A percentile compares a stretch with the other conserved stretches of the same genome.
These are phyloP conservation scores for Chrysolina americana DNA, from an alignment of 2,888 invertebrate genomes.

Conservation along the genomic window DNA sequence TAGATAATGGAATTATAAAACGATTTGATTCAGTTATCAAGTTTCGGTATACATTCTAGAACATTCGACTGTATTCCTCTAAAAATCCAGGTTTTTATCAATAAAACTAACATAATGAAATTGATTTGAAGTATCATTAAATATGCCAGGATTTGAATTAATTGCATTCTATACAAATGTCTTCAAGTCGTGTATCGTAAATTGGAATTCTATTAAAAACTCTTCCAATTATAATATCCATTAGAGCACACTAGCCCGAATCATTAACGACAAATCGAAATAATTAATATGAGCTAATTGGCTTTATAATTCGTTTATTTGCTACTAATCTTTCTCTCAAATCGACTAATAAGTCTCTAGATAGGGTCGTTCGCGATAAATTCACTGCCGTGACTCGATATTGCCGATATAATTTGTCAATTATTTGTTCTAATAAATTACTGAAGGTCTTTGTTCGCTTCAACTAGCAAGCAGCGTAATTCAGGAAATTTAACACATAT, in stretches of 20 bases:
- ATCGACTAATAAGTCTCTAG: slow-evolving; percentile 30
- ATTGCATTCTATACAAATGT: neutral
- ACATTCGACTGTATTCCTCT: no score
- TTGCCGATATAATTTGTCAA: slow-evolving; percentile 29
- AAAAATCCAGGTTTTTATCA: no score
- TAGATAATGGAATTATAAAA: no score
- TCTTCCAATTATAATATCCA: slow-evolving; percentile 4
- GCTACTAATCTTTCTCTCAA: slow-evolving; percentile 7
- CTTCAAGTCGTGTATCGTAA: neutral
- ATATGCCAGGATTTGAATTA: neutral
- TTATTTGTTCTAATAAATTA: slow-evolving; percentile 31
- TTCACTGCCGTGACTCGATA: slow-evolving; percentile 22
- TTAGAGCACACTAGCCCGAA: neutral
- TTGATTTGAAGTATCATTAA: neutral
- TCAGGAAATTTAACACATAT: neutral
- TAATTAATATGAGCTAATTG: slow-evolving; percentile 30
- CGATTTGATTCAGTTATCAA: no score
- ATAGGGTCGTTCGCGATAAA: slow-evolving; percentile 25
- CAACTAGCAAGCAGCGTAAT: neutral
- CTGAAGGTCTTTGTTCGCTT: slow-evolving; percentile 21
- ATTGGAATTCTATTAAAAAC: slow-evolving; percentile 13
- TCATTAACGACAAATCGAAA: slow-evolving; percentile 29
- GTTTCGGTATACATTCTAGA: no score
- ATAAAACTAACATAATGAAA: no score
- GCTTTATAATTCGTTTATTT: slow-evolving; percentile 19